phyloP scores from a whole-genome alignment of 2,113 vertebrate genomes.

The Spheniscus mendiculus region DNA sequence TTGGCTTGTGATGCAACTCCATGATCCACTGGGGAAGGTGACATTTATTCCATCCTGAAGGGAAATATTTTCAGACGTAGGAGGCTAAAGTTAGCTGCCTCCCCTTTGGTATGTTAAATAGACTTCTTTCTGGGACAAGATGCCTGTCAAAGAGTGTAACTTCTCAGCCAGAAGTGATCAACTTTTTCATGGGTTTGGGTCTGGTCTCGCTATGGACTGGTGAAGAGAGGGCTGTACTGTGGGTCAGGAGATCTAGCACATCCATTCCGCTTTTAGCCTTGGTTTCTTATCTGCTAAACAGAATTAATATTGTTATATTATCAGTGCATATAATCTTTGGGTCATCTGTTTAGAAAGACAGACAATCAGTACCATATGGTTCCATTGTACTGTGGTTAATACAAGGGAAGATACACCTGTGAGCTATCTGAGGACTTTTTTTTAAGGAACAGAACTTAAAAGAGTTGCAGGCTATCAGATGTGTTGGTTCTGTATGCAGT shows the following conservation, averaged over 20 bases:
- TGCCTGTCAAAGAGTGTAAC: not conserved
- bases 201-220: not conserved
- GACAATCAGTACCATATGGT: not conserved
- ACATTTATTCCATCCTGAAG: not conserved
- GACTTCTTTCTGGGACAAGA: not conserved
- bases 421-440: not conserved
- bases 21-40: not conserved
- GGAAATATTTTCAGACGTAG: not conserved
- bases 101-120: not conserved
- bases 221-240: not conserved
- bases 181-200: not conserved
- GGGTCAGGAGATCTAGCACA: not conserved
- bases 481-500: not conserved
- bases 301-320: not conserved
- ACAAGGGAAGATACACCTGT: not conserved
- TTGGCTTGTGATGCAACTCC: not conserved
- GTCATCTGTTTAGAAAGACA: not conserved
- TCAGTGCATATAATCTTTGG: not conserved
- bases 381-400: not conserved
- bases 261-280: not conserved
- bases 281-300: not conserved
- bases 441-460: not conserved
- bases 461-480: not conserved
- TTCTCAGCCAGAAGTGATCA: not conserved
- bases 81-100: not conserved